Evolutionary conservation across 2,888 invertebrate genomes (phyloP).

Genomic region (Tridacna gigas): DNA sequence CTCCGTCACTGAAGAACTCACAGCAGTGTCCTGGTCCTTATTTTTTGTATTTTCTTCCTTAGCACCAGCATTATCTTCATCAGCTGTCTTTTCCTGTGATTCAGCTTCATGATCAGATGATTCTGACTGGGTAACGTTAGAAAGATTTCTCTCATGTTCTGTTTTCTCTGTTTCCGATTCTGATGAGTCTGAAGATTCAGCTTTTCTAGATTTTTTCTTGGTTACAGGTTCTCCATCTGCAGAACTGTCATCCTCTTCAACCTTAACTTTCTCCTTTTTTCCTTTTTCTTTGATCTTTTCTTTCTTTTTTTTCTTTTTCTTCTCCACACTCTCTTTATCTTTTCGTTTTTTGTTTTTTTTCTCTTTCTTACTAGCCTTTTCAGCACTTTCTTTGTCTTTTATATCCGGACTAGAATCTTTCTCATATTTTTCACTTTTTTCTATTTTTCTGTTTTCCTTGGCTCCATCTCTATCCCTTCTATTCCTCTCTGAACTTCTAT

Average conservation of each 20-base stretch:
- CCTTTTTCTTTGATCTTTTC: slow-evolving; percentile 55
- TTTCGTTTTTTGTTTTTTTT: slow-evolving; percentile 58
- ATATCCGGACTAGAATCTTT: slow-evolving; percentile 71
- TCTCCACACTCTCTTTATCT: slow-evolving; percentile 61
- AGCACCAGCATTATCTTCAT: not conserved
- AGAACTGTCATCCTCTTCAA: slow-evolving; percentile 81
- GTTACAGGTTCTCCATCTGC: slow-evolving; percentile 85
- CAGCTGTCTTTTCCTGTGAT: slow-evolving; percentile 67
- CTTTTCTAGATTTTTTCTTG: slow-evolving; percentile 76
- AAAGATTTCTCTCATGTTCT: slow-evolving; percentile 1
- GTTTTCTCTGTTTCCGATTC: slow-evolving; percentile 22
- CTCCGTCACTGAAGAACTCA: slow-evolving; percentile 29
- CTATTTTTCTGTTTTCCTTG: slow-evolving; percentile 49
- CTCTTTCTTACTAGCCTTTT: slow-evolving; percentile 85
- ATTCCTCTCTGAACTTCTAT: slow-evolving; percentile 21
- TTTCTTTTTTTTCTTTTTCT: slow-evolving; percentile 57
- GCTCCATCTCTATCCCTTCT: slow-evolving; percentile 37
- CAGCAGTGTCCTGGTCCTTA: slow-evolving; percentile 52
- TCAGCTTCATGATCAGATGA: slow-evolving; percentile 82
- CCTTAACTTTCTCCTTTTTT: slow-evolving; percentile 65
- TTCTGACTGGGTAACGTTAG: slow-evolving; percentile 85
- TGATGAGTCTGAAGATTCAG: slow-evolving; percentile 34
- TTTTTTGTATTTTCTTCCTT: slow-evolving; percentile 49
- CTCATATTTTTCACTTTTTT: slow-evolving; percentile 19
- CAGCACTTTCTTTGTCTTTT: slow-evolving; percentile 84